Evolutionary conservation across 2,888 invertebrate genomes (phyloP), one percentile per base, ranked within the genome.

Genomic region (Mycalesis mineus): DNA sequence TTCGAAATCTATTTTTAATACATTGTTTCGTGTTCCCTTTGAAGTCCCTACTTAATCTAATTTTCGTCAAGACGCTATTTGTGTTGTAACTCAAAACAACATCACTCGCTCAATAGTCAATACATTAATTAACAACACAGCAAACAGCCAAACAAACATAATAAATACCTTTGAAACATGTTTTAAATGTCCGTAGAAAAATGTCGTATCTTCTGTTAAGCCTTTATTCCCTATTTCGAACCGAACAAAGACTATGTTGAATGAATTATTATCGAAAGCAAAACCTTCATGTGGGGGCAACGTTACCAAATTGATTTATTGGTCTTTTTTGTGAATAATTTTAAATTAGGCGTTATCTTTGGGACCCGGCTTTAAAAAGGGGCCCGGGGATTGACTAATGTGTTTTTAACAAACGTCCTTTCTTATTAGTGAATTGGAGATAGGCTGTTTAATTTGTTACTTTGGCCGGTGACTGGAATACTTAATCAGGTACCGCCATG

Each of bases 261-360:
- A 40, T 40, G 4, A 39, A 28, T 40, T 29, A 11, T 7, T 29
- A 15, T 15, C 11, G 40, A 14, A 51, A 50, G 36, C 31, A 31
- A 9, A 39, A 52, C 51, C 69, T 36, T 63, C 76, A 73, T 75
- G 80, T 78, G 80, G 62, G 71, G 70, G 64, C 66, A 64, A 60
- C 55, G 57, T 60, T 64, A 64, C 68, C 68, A 73, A 74, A 75
- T 77, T 83, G 85, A 85, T 86, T 84, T 84, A 85, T 82, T 68
- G 58, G 58, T 60, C 78, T 75, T 80, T 82, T 79, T 72, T 74
- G 78, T 79, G 75, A 78, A 79, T 82, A 80, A 83, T 84, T 82
- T 78, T 69, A 77, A 84, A 83, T 83, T 79, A 78, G 77, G 66
- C 72, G 69, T 77, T 82, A 84, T 84, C 82, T 79, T 56, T 68